These are phyloP conservation scores for Eupeodes luniger DNA, from an alignment of 2,888 invertebrate species.

Conservation along the genomic window DNA sequence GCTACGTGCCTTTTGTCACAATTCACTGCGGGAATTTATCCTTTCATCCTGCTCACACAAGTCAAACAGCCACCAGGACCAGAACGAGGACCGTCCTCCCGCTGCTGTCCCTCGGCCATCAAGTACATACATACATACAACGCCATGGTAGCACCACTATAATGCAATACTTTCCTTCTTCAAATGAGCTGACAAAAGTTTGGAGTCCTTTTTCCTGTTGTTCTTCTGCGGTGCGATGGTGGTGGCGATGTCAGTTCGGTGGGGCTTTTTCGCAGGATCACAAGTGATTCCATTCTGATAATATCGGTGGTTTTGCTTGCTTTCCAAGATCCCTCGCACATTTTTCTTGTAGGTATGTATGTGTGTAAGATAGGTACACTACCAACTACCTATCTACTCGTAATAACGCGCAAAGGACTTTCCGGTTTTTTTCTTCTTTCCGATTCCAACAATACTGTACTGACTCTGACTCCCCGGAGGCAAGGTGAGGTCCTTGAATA, in stretches of 20 bases:
- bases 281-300: slow-evolving; percentile 50
- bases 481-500: slow-evolving; percentile 25
- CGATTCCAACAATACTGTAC: not conserved
- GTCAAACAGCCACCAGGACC: slow-evolving; percentile 26
- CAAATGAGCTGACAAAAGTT: slow-evolving; percentile 48
- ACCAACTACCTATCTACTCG: not conserved
- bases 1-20: slow-evolving; percentile 69
- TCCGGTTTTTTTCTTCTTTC: slow-evolving; percentile 1
- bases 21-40: slow-evolving; percentile 62
- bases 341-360: slow-evolving; percentile 9
- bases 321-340: slow-evolving; percentile 51
- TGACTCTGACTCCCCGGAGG: not conserved
- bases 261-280: slow-evolving; percentile 41
- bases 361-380: too few species aligned
- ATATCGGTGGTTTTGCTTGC: slow-evolving; percentile 50
- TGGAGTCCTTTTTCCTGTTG: not conserved
- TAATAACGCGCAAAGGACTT: slow-evolving; percentile 24
- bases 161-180: slow-evolving; percentile 41
- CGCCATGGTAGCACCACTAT: not conserved
- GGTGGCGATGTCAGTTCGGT: not conserved
- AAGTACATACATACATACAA: not conserved
- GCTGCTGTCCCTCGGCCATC: not conserved
- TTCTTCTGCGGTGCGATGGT: too few species aligned
- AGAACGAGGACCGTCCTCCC: too few species aligned
- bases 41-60: slow-evolving; percentile 48